Percentiles rank a stretch among this genome's conserved stretches.
These are phyloP conservation scores for Callosobruchus maculatus DNA, from an alignment of 2,888 invertebrate species.

Conservation along the genomic window DNA sequence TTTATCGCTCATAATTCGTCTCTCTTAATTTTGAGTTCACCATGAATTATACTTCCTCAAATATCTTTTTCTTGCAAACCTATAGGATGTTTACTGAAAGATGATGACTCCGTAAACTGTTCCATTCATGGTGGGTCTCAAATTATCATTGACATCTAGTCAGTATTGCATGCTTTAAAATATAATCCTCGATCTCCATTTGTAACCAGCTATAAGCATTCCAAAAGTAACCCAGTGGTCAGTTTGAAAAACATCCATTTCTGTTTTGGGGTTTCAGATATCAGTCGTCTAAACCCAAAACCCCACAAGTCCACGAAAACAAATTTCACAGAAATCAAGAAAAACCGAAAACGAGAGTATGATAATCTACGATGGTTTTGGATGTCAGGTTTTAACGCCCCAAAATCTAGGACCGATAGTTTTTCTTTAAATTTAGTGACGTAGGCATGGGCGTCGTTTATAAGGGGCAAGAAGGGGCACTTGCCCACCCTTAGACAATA, in stretches of 20 bases:
- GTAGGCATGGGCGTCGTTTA: too few species aligned
- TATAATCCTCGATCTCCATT: not conserved
- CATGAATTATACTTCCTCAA: not conserved
- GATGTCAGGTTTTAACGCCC: too few species aligned
- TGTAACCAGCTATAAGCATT: not conserved
- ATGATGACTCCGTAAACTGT: not conserved
- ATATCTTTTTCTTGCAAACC: not conserved
- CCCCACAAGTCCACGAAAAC: too few species aligned
- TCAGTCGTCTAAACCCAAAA: too few species aligned
- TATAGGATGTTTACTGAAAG: not conserved
- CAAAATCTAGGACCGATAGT: too few species aligned
- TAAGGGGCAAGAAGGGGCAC: too few species aligned
- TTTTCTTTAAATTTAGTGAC: too few species aligned
- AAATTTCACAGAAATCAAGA: too few species aligned
- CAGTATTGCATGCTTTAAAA: conserved; percentile 24
- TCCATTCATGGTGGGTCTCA: not conserved
- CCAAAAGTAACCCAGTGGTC: not conserved
- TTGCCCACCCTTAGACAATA: too few species aligned
- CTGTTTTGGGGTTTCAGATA: too few species aligned
- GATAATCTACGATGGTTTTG: too few species aligned
- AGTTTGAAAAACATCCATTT: not conserved
- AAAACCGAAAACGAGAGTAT: too few species aligned
- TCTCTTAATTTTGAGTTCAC: not conserved
- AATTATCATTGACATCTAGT: conserved; percentile 26
- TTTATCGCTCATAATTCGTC: not conserved